Conservation (phyloP, 2,113 vertebrate species). For the Leiothrix lutea region DNA sequence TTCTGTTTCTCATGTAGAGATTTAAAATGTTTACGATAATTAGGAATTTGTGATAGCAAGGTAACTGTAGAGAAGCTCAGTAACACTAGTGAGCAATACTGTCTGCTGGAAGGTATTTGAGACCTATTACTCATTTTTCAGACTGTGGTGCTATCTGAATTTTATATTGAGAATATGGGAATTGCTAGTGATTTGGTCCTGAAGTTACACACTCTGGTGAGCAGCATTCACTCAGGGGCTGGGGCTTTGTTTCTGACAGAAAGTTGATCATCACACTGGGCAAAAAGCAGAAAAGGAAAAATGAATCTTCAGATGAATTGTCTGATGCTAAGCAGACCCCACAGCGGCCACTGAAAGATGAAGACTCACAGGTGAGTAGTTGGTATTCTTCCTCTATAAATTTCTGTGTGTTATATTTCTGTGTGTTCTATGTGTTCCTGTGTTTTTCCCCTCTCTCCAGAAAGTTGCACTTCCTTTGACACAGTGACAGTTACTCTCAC, state of each 20-base stretch:
- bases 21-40: neutral
- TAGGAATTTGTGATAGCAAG: neutral
- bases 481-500: neutral
- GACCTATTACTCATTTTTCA: neutral
- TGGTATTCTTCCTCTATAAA: neutral
- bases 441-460: neutral
- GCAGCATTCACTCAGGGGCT: neutral
- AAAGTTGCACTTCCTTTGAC: neutral
- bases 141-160: neutral
- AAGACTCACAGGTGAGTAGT: constrained; percentile 84
- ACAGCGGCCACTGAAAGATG: constrained; percentile 81
- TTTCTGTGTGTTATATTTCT: neutral
- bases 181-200: neutral
- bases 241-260: constrained; percentile 66
- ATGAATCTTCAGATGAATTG: constrained; percentile 90
- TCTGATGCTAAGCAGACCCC: constrained; percentile 87
- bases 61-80: neutral
- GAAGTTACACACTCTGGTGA: neutral
- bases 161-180: neutral
- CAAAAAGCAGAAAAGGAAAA: constrained; percentile 96
- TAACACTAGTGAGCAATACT: neutral
- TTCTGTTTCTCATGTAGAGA: neutral
- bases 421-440: too few species aligned
- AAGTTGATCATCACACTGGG: constrained; percentile 97
- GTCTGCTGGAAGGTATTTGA: neutral